These are phyloP conservation scores for Hemibagrus guttatus DNA, from an alignment of 2,797 vertebrate species.

Conservation along the genomic window DNA sequence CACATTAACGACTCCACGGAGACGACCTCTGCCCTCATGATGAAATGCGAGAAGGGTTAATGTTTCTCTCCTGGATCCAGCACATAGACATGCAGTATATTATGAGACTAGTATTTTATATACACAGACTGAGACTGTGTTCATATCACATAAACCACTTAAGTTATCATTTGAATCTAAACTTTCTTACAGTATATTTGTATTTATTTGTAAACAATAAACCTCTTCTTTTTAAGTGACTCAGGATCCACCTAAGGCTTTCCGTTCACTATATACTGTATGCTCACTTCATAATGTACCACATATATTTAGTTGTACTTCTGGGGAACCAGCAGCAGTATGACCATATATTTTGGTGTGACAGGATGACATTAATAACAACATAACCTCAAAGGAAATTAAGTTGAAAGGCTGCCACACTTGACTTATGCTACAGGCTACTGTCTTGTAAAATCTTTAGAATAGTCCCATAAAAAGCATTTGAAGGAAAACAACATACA, in stretches of 20 bases:
- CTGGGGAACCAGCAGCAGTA: not conserved
- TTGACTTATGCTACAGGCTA: not conserved
- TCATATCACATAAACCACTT: not conserved
- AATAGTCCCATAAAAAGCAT: not conserved
- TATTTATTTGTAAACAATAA: not conserved
- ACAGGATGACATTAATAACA: not conserved
- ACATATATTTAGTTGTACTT: not conserved
- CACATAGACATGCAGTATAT: constrained; percentile 13
- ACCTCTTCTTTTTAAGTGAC: not conserved
- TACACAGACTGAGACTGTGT: not conserved
- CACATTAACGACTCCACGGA: constrained; percentile 51
- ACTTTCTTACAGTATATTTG: not conserved
- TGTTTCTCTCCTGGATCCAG: constrained; percentile 28
- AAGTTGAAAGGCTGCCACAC: not conserved
- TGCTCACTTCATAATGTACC: not conserved
- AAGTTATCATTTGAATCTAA: not conserved
- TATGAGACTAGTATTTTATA: not conserved
- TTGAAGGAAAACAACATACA: not conserved
- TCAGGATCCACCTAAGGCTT: not conserved
- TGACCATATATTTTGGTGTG: not conserved
- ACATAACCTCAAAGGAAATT: not conserved
- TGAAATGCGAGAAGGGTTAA: constrained; percentile 34
- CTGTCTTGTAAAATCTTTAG: not conserved
- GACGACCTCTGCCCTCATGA: constrained; percentile 43
- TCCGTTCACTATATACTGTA: not conserved